Evolutionary conservation across 2,888 invertebrate species (phyloP), one percentile per base, ranked within the genome.

Genomic region (Rhorus exstirpatorius): DNA sequence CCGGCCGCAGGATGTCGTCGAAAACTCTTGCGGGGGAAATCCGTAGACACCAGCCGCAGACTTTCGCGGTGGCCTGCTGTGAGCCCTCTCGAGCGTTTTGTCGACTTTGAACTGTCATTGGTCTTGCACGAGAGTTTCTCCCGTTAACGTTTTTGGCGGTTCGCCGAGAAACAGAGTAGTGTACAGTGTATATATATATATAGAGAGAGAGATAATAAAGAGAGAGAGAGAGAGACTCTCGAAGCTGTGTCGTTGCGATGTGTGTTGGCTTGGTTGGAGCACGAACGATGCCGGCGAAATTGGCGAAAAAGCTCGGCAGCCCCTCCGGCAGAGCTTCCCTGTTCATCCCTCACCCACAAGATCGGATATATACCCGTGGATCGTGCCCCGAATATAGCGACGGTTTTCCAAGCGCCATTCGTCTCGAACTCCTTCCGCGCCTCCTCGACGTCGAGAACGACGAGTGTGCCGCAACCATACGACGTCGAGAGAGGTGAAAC

Each of bases 81-180:
- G 31, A 75, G 41, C 17, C n/a, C n/a, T n/a, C n/a, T 65, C 44
- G 51, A 63, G 65, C 70, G 82, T 82, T 80, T 82, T 82, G 82
- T 67, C 79, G 79, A 79, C 74, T 82, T 46, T 26, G 49, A 75
- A 71, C 82, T 75, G 79, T 71, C 82, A 58, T 58, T 68, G 63
- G 21, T 79, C 21, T 79, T 75, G 58, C 63, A 8, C 12, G 19
- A 41, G 21, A 67, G 63, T 49, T 68, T 63, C 68, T 8, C 46
- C 76, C 65, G 58, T 75, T 75, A 79, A 79, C 70, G 74, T 78
- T 82, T 79, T 82, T 82, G 78, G 79, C 82, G 78, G 78, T 74
- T 26, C 63, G 78, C 70, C 81, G 78, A 82, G 78, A 63, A 55
- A 70, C 61, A 26, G 63, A 71, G 41, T 21, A 12, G 12, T 49